Evolutionary conservation across 2,888 invertebrate species (phyloP), one percentile per base, ranked within the genome.

Genomic region (Polylopha cassiicola): DNA sequence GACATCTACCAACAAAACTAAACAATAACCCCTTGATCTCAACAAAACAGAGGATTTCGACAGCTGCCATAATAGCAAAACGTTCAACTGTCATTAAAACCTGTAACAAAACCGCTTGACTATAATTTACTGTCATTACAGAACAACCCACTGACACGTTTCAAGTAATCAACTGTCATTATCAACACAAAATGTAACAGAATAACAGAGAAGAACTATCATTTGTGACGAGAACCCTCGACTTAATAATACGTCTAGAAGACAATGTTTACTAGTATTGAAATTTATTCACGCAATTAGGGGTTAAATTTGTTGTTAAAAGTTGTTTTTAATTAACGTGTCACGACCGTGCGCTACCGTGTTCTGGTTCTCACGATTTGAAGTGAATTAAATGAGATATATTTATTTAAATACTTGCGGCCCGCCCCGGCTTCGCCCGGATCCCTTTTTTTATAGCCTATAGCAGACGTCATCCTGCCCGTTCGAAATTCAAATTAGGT

Each of bases 101-200:
- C 44, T 43, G 49, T 55, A 53, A 61, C 61, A 50, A 54, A 54
- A 53, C 55, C 33, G 37, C 47, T 42, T 44, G 56, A 43, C 57
- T 62, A 46, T 65, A 65, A 71, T 71, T 68, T 66, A 24, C 48
- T 39, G 51, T 58, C 61, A 67, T 68, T 68, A 65, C 43, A 47
- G 37, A 41, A 44, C 54, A 53, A 41, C 58, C 57, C 53, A 58
- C 48, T 61, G 62, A 65, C 66, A 67, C 62, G 56, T 48, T 61
- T 57, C 54, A 51, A 61, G 51, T 60, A 68, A 69, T 69, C 67
- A 62, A 50, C 56, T 42, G 39, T 54, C 53, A 65, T 67, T 66
- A 64, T 44, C 26, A 13, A 36, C 43, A 39, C 46, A 51, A 53
- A 57, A 57, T 43, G 37, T 47, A 50, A 48, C 50, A 46, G 43